Base-by-base conservation (phyloP, 2,797 vertebrate species). In the Cynodonichthys magdalenae region DNA sequence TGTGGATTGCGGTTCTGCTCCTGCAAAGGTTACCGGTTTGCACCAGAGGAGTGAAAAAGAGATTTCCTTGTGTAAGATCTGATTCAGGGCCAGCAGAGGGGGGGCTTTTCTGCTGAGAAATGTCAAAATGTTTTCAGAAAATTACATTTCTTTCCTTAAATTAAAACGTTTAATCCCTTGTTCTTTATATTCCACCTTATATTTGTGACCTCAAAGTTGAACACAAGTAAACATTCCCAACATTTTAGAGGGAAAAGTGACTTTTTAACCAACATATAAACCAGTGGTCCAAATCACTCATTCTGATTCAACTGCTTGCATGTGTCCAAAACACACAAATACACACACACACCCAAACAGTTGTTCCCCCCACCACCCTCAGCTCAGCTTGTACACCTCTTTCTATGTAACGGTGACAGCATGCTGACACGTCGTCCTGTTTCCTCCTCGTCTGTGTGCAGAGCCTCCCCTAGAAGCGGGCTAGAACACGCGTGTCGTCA, bases 51-150 rank as follows among this genome's bases (percentile, higher is more conserved):
- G 28, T 9, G 9, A 36, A 36, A 34, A 58, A 51, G 51, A 4
- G 44, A 10, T 50, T 44, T 41, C 24, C 52, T 50, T 18, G 28
- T 80, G 80, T 39, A 75, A 52, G 73, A 15, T 71, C 50, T 78
- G 67, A 77, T 82, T 69, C 46, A 41, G 48, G 74, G 68, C 88
- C 88, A 89, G 87, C 82, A 89, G 84, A 18, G 75, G 84, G 86
- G 84, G 83, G 86, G 76, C 80, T 79, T 77, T 41, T 18, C 60
- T 60, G 61, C 66, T 50, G 0, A 20, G 31, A 59, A 42, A 62
- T 39, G 29, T 53, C 39, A 47, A 11, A 2, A 57, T 1, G 12
- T 41, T 6, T 12, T 31, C 29, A 19, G 6, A 24, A 8, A 14
- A 24, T 27, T 41, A 10, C 4, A 24, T 7, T 24, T n/a, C 50